Percentiles rank a stretch among this genome's conserved stretches.
phyloP scores from a whole-genome alignment of 2,113 vertebrate species.

The Carassius gibelio region DNA sequence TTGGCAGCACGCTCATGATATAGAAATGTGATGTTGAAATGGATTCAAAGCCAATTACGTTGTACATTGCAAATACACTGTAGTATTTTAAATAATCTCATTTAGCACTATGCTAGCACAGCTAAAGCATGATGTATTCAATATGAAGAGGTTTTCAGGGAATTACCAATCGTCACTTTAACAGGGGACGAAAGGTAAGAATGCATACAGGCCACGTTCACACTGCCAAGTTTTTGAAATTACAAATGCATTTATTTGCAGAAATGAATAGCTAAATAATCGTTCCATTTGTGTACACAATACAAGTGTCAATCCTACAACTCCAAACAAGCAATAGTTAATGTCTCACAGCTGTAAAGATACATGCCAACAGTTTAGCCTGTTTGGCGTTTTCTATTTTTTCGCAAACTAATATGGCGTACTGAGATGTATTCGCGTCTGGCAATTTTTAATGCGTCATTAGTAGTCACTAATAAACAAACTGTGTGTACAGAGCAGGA shows the following conservation, averaged over 20 bases:
- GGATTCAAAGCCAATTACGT: slow-evolving; percentile 23
- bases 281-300: neutral
- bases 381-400: neutral
- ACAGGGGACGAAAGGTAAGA: neutral
- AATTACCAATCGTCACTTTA: neutral
- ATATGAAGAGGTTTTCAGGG: slow-evolving; percentile 18
- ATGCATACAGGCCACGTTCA: neutral
- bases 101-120: slow-evolving; percentile 16
- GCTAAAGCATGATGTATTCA: slow-evolving; percentile 37
- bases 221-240: neutral
- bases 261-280: neutral
- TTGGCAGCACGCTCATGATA: slow-evolving; percentile 16
- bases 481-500: slow-evolving; percentile 7
- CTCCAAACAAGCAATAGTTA: slow-evolving; percentile 6
- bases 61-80: slow-evolving; percentile 22
- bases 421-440: neutral
- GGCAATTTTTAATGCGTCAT: neutral
- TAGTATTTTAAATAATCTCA: slow-evolving; percentile 23
- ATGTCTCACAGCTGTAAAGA: neutral
- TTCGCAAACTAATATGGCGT: neutral
- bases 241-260: neutral
- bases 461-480: neutral
- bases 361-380: neutral
- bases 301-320: neutral
- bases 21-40: slow-evolving; percentile 21